Percentiles rank a stretch among this genome's conserved stretches.
Conservation (phyloP, 2,888 invertebrate species). For the Megamerina dolium region DNA sequence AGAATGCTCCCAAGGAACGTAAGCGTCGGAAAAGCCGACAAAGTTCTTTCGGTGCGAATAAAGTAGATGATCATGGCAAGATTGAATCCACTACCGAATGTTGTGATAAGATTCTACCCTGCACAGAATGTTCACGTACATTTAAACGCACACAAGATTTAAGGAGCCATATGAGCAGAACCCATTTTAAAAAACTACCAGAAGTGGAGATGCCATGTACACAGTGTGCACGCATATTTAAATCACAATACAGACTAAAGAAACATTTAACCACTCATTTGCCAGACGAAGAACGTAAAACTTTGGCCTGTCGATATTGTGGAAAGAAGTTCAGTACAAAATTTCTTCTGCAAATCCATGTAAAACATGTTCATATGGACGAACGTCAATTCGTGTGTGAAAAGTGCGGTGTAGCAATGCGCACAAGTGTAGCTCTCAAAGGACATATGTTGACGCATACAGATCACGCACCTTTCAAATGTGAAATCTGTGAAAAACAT, state of each 20-base stretch:
- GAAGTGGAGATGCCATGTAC: slow-evolving; percentile 20
- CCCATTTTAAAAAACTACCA: slow-evolving; percentile 17
- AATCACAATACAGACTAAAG: slow-evolving; percentile 18
- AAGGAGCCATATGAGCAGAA: slow-evolving; percentile 24
- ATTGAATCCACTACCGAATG: not conserved
- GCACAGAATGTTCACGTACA: slow-evolving; percentile 13
- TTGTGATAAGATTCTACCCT: not conserved
- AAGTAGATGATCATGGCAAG: not conserved
- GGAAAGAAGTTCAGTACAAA: slow-evolving; percentile 39
- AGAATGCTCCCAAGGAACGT: too few relatives aligned
- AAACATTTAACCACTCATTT: slow-evolving; percentile 24
- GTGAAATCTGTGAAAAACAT: not conserved
- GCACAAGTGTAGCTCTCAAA: too few relatives aligned
- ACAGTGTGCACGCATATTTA: slow-evolving; percentile 19
- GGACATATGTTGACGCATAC: too few relatives aligned
- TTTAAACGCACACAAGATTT: slow-evolving; percentile 16
- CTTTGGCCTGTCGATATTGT: slow-evolving; percentile 35
- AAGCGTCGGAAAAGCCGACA: too few relatives aligned
- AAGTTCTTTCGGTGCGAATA: too few relatives aligned
- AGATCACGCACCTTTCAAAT: too few relatives aligned
- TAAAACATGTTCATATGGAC: too few relatives aligned
- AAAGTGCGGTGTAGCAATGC: too few relatives aligned
- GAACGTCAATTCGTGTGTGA: too few relatives aligned
- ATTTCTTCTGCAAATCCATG: too few relatives aligned
- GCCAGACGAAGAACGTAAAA: slow-evolving; percentile 29